phyloP scores from a whole-genome alignment of 2,113 vertebrate genomes.

The Damaliscus lunatus region DNA sequence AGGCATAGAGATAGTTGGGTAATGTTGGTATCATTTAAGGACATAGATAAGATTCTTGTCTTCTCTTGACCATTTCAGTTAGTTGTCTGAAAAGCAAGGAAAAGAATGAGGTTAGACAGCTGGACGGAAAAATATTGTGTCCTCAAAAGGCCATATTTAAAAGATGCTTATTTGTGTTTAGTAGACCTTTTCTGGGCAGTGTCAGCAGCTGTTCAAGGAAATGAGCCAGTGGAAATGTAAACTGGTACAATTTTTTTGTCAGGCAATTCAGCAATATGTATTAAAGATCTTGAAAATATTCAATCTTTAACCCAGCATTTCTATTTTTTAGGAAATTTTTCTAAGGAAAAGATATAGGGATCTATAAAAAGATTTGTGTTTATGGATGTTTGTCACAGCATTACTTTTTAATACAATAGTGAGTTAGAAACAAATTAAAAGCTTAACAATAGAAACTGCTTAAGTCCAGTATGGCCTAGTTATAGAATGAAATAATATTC shows the following conservation, averaged over 20 bases:
- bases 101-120: neutral
- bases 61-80: neutral
- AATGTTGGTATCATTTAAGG: constrained; percentile 4
- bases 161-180: neutral
- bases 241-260: neutral
- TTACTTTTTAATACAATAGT: neutral
- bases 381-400: neutral
- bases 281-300: neutral
- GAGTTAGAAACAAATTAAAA: neutral
- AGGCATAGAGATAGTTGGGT: neutral
- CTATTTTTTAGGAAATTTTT: neutral
- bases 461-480: neutral
- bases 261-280: neutral
- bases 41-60: neutral
- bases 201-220: neutral
- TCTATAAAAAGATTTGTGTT: neutral
- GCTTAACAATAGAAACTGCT: neutral
- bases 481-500: neutral
- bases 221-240: neutral
- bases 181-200: neutral
- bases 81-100: neutral
- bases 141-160: neutral
- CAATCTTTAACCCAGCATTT: neutral
- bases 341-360: neutral
- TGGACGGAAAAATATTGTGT: neutral